These are phyloP conservation scores for Sorex fumeus DNA, from an alignment of 2,113 vertebrate species.

Conservation along the genomic window DNA sequence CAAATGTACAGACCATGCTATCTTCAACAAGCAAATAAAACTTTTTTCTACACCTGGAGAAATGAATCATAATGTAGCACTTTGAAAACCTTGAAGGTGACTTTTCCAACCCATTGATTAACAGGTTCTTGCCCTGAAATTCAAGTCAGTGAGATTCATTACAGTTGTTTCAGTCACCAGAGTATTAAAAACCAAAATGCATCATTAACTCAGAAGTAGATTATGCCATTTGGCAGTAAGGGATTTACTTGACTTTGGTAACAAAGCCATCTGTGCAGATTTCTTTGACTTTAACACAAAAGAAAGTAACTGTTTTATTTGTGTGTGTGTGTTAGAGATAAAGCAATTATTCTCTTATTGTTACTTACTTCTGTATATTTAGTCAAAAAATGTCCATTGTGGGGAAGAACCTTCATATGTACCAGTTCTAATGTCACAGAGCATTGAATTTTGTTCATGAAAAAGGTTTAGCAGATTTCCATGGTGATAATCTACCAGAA, in stretches of 20 bases:
- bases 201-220: slow-evolving; percentile 87
- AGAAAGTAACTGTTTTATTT: slow-evolving; percentile 79
- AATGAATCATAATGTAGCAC: slow-evolving; percentile 71
- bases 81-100: slow-evolving; percentile 86
- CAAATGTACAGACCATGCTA: not conserved
- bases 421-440: slow-evolving; percentile 55
- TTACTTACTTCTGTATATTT: slow-evolving; percentile 75
- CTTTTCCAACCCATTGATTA: slow-evolving; percentile 87
- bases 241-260: slow-evolving; percentile 76
- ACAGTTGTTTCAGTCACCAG: slow-evolving; percentile 81
- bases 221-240: slow-evolving; percentile 83
- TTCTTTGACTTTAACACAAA: slow-evolving; percentile 72
- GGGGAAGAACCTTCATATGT: slow-evolving; percentile 41
- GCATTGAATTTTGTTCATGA: not conserved
- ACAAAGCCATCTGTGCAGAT: slow-evolving; percentile 82
- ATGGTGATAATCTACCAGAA: not conserved
- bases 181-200: slow-evolving; percentile 87
- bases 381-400: slow-evolving; percentile 66
- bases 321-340: slow-evolving; percentile 62
- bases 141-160: slow-evolving; percentile 86
- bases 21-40: slow-evolving; percentile 72
- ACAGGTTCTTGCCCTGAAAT: slow-evolving; percentile 85
- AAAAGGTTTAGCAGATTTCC: slow-evolving; percentile 36
- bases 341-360: slow-evolving; percentile 75
- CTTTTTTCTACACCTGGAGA: not conserved